Conservation (phyloP, 2,113 vertebrate species). For the Catharus fuscescens region DNA sequence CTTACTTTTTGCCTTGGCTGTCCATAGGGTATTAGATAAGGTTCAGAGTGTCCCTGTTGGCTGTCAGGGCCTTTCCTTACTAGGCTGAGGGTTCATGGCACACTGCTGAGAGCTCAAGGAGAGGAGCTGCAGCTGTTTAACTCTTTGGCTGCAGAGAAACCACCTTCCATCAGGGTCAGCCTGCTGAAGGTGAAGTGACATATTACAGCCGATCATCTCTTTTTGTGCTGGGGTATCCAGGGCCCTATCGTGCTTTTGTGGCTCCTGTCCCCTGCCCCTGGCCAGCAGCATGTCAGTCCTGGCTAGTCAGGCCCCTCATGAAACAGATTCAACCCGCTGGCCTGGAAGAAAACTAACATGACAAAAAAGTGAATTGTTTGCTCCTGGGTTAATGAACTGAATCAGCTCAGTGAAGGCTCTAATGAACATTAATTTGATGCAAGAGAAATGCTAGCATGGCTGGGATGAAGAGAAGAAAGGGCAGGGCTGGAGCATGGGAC, state of each 20-base stretch:
- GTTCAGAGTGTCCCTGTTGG: neutral
- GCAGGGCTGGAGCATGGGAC: neutral
- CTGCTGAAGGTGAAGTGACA: neutral
- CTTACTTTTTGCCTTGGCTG: neutral
- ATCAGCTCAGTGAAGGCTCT: constrained; percentile 19
- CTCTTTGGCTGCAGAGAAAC: neutral
- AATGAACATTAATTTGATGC: constrained; percentile 6
- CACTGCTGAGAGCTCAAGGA: neutral
- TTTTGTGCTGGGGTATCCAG: neutral
- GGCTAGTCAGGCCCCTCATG: accelerated
- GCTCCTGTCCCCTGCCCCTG: neutral
- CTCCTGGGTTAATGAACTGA: constrained; percentile 44
- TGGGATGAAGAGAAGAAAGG: neutral
- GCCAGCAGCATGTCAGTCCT: accelerated
- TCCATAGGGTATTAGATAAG: neutral
- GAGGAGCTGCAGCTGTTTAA: neutral
- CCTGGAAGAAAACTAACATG: constrained; percentile 42
- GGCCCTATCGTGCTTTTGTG: neutral
- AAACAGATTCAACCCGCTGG: neutral
- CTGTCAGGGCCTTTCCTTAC: neutral
- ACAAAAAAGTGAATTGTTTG: constrained; percentile 55
- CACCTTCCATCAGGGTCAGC: neutral
- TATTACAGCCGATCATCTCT: neutral
- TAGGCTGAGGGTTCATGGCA: neutral
- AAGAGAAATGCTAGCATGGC: neutral